phyloP scores from a whole-genome alignment of 2,888 invertebrate species.

The Diarsia brunnea region DNA sequence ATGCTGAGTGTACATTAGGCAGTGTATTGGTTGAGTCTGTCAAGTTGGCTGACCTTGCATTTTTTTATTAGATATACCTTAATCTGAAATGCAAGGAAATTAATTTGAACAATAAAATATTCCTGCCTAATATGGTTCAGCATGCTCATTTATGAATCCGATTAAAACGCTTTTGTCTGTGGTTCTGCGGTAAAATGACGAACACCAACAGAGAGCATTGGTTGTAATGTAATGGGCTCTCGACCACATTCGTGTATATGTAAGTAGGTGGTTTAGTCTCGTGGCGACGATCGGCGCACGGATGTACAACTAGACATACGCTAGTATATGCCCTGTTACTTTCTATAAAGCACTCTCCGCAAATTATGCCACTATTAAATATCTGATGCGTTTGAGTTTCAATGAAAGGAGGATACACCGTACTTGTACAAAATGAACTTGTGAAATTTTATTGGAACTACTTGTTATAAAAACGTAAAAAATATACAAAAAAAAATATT shows the following conservation, averaged over 20 bases:
- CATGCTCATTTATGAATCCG: slow-evolving; percentile 7
- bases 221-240: slow-evolving; percentile 70
- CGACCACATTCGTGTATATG: slow-evolving; percentile 56
- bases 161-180: slow-evolving; percentile 9
- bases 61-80: neutral
- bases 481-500: slow-evolving; percentile 76
- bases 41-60: neutral
- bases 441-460: slow-evolving; percentile 90
- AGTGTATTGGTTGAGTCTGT: neutral
- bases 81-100: slow-evolving; percentile 1
- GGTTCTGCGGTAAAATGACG: slow-evolving; percentile 44
- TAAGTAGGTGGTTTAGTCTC: slow-evolving; percentile 66
- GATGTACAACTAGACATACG: slow-evolving; percentile 78
- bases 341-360: slow-evolving; percentile 71
- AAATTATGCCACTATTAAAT: slow-evolving; percentile 76
- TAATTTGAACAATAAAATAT: neutral
- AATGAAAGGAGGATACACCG: slow-evolving; percentile 82
- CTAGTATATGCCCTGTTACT: slow-evolving; percentile 70
- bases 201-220: slow-evolving; percentile 32
- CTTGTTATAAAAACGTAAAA: slow-evolving; percentile 88
- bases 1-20: neutral
- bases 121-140: neutral
- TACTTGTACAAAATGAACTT: slow-evolving; percentile 89
- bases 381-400: slow-evolving; percentile 83
- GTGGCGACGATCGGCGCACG: slow-evolving; percentile 81